phyloP scores from a whole-genome alignment of 2,888 invertebrate species.

The Eretmocerus hayati region DNA sequence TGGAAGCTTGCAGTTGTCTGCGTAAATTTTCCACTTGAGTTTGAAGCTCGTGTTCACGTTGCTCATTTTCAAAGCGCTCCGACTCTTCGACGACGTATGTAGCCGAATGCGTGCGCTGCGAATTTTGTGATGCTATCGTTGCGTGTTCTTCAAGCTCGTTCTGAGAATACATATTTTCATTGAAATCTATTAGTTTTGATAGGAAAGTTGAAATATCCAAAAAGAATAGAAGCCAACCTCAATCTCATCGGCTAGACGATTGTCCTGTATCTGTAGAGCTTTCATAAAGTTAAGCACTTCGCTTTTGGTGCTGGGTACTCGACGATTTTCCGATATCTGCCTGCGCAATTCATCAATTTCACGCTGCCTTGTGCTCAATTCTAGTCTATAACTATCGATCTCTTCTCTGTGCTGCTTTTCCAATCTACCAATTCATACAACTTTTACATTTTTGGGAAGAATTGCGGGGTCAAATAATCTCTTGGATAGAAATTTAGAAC shows the following conservation, averaged over 20 bases:
- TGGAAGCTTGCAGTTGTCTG: slow-evolving; percentile 34
- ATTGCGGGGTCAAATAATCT: too few species aligned
- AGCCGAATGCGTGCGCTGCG: too few species aligned
- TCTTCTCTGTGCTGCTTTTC: slow-evolving; percentile 59
- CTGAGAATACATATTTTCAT: too few species aligned
- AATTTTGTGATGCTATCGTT: slow-evolving; percentile 17
- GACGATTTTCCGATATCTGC: slow-evolving; percentile 44
- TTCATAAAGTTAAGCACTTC: slow-evolving; percentile 41
- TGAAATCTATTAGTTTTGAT: too few species aligned
- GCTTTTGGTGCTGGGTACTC: slow-evolving; percentile 40
- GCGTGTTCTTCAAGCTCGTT: slow-evolving; percentile 36
- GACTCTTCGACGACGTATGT: slow-evolving; percentile 23
- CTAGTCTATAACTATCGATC: slow-evolving; percentile 58
- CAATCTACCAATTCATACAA: too few species aligned
- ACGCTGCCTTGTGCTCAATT: slow-evolving; percentile 57
- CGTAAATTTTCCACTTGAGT: slow-evolving; percentile 31
- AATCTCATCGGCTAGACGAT: slow-evolving; percentile 27
- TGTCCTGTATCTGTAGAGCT: slow-evolving; percentile 46
- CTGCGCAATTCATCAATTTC: slow-evolving; percentile 49
- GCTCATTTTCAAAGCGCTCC: slow-evolving; percentile 24
- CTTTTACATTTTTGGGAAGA: too few species aligned
- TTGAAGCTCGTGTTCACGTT: slow-evolving; percentile 28
- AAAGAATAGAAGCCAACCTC: too few species aligned
- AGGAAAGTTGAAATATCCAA: too few species aligned
- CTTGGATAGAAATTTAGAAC: too few species aligned